Evolutionary conservation across 2,797 vertebrate species (phyloP).

Genomic region (Helicolenus hilgendorfi): DNA sequence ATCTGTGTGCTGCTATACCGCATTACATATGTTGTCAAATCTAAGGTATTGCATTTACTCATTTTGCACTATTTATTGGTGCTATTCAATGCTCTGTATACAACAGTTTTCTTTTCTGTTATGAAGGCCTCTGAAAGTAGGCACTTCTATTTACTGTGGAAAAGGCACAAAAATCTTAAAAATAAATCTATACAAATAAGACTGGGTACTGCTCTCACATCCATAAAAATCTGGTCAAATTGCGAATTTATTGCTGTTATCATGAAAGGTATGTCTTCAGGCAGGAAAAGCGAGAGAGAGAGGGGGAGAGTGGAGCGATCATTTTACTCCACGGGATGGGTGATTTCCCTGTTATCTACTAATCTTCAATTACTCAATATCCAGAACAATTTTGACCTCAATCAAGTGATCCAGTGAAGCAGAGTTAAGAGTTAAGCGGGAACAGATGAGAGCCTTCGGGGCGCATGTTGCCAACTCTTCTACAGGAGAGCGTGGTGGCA

Average conservation of each 20-base stretch:
- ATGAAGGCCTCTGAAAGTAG: not conserved
- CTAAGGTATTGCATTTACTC: not conserved
- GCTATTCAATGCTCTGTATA: not conserved
- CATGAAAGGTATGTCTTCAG: constrained; percentile 51
- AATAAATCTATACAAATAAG: constrained; percentile 28
- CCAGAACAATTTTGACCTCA: constrained; percentile 81
- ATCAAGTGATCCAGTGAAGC: constrained; percentile 81
- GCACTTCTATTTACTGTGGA: constrained; percentile 10
- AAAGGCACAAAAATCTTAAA: constrained; percentile 17
- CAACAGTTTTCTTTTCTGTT: not conserved
- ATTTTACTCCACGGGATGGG: constrained; percentile 66
- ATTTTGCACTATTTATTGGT: not conserved
- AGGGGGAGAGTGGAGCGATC: constrained; percentile 38
- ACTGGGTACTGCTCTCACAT: constrained; percentile 37
- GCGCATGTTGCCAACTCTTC: constrained; percentile 18
- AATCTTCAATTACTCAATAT: constrained; percentile 87
- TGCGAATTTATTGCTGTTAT: constrained; percentile 65
- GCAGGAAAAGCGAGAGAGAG: not conserved
- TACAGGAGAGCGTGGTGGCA: not conserved
- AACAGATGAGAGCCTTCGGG: constrained; percentile 82
- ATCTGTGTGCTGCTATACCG: not conserved
- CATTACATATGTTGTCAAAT: not conserved
- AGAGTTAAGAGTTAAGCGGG: constrained; percentile 76
- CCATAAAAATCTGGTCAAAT: constrained; percentile 52
- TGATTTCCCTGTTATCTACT: constrained; percentile 81